Percentiles rank a stretch among this genome's conserved stretches.
Evolutionary conservation across 1,140 invertebrate species (phyloP).

Genomic region (Ylistrum balloti): DNA sequence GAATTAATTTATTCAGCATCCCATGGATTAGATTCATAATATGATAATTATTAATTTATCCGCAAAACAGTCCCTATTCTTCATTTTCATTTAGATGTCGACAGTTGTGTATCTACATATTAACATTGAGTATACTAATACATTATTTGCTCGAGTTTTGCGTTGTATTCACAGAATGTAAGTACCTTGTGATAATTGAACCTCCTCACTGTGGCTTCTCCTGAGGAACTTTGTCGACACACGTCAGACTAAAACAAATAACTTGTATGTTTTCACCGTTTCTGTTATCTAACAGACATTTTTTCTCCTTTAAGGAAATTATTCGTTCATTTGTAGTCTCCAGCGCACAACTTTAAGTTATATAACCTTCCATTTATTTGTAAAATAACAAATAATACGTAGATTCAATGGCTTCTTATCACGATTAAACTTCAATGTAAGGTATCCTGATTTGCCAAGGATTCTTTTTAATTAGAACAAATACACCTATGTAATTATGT

Average conservation of each 20-base stretch:
- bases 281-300: background rate
- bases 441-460: background rate
- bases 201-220: background rate
- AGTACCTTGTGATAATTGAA: background rate
- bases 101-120: background rate
- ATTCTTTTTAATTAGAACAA: background rate
- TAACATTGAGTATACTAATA: background rate
- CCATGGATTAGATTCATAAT: background rate
- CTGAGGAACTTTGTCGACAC: background rate
- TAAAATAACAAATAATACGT: background rate
- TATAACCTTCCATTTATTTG: background rate
- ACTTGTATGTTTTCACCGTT: slow-evolving; percentile 24
- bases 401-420: background rate
- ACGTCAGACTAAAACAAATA: background rate
- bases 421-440: background rate
- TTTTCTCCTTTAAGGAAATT: slow-evolving; percentile 1
- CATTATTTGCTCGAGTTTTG: slow-evolving; percentile 12
- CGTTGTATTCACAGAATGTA: background rate
- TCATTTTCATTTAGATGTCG: slow-evolving; percentile 19
- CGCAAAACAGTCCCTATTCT: background rate
- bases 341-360: slow-evolving; percentile 23
- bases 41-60: slow-evolving; percentile 41
- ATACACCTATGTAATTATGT: background rate
- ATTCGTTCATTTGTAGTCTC: background rate
- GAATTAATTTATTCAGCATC: background rate